Evolutionary conservation across 2,888 invertebrate species (phyloP), one percentile per base, ranked within the genome.

Genomic region (Therioaphis trifolii): DNA sequence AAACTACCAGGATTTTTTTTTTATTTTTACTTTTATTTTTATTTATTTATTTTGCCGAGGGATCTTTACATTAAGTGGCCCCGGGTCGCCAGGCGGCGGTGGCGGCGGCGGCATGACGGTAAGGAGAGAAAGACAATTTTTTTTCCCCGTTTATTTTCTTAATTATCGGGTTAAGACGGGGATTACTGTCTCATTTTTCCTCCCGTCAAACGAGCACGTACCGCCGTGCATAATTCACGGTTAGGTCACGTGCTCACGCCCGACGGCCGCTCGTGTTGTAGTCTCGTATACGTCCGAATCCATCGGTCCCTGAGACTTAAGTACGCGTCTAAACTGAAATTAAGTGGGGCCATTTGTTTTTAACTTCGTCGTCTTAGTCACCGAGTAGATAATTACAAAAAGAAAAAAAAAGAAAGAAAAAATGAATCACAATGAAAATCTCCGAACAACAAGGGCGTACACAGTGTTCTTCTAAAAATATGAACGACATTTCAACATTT

Each of bases 131-230:
- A 4, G 63, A 78, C 24, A 40, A n/a, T 78, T 78, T 78, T 82
- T 72, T 12, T 46, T 46, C 9, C 29, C 24, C 61, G 82, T 82
- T 82, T 74, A 66, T 82, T 82, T 82, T 82, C 82, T 82, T 82
- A 82, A 82, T 82, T 82, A 82, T 74, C 82, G 82, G 74, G 82
- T 82, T 80, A 82, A 82, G 82, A 82, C 72, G 40, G 74, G 74
- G 82, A 74, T 82, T 66, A 82, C 49, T 74, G 82, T 74, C 27
- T 82, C 82, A 52, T 74, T 82, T 82, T 82, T 74, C 74, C 14
- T 55, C 63, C 43, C 52, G 63, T 35, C 74, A 72, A 66, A 82
- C 52, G 82, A 82, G 74, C 82, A 82, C 82, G 82, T 82, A 82
- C 74, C 15, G 29, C 66, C 5, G 68, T 40, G 40, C 74, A 66